These are phyloP conservation scores for Lochmaea crataegi DNA, from an alignment of 2,888 invertebrate genomes.

Conservation along the genomic window DNA sequence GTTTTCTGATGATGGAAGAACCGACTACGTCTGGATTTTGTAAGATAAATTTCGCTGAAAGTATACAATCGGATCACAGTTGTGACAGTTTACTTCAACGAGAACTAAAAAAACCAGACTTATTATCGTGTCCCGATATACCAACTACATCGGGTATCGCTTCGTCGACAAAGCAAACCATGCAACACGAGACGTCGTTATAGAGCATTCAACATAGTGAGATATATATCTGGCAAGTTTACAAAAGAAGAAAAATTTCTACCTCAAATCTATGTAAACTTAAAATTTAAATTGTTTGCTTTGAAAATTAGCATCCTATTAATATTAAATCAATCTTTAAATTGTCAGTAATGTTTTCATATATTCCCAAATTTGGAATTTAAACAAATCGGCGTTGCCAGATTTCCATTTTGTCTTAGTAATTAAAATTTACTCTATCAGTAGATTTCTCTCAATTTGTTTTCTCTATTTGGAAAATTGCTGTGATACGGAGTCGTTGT, in stretches of 20 bases:
- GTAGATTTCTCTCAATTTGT: no score
- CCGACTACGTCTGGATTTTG: conserved; percentile 62
- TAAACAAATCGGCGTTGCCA: neutral
- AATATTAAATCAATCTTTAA: neutral
- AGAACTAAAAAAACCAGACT: conserved; percentile 36
- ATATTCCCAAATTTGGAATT: neutral
- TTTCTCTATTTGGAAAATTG: conserved; percentile 24
- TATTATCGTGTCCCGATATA: conserved; percentile 66
- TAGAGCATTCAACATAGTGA: conserved; percentile 40
- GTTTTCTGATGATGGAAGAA: conserved; percentile 37
- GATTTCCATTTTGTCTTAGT: neutral
- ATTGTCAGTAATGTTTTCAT: neutral
- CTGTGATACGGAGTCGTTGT: conserved; percentile 53
- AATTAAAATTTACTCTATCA: neutral
- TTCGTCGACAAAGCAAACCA: conserved; percentile 53
- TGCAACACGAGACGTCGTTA: conserved; percentile 62
- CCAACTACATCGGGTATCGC: conserved; percentile 62
- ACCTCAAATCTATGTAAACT: conserved; percentile 22
- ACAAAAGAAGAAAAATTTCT: conserved; percentile 9
- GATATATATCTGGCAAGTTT: neutral
- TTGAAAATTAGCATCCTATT: neutral
- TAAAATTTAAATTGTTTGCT: neutral
- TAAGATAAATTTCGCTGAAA: conserved; percentile 26
- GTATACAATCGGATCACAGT: conserved; percentile 63
- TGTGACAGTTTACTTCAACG: conserved; percentile 52